Conservation (phyloP, 2,888 invertebrate genomes). For the Brenthis daphne region DNA sequence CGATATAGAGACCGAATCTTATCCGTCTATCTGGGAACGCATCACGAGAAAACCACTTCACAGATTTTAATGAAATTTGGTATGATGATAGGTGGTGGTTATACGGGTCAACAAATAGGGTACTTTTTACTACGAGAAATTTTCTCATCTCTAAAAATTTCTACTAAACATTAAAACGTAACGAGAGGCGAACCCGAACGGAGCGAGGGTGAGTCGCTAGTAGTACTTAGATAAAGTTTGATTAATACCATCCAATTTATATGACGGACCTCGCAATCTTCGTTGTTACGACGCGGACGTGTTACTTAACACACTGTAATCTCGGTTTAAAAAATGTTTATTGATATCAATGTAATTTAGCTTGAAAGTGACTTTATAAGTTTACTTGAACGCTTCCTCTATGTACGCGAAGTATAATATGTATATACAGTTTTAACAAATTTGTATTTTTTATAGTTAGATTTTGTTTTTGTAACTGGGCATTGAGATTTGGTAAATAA, state of each 20-base stretch:
- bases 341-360: conserved; percentile 38
- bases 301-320: conserved; percentile 40
- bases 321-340: conserved; percentile 36
- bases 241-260: conserved; percentile 27
- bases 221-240: too few species aligned
- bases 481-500: not conserved
- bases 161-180: too few species aligned
- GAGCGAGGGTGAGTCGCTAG: too few species aligned
- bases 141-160: too few species aligned
- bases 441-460: not conserved
- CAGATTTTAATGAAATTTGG: too few species aligned
- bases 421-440: not conserved
- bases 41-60: too few species aligned
- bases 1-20: too few species aligned
- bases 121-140: too few species aligned
- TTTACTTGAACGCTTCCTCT: conserved; percentile 16
- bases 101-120: too few species aligned
- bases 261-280: conserved; percentile 26
- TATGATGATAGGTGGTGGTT: too few species aligned
- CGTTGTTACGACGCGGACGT: conserved; percentile 24
- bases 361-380: conserved; percentile 32
- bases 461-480: not conserved
- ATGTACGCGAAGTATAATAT: not conserved
- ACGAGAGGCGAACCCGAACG: too few species aligned
- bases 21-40: too few species aligned